Conservation (phyloP, 2,797 vertebrate genomes). For the Okamejei kenojei region DNA sequence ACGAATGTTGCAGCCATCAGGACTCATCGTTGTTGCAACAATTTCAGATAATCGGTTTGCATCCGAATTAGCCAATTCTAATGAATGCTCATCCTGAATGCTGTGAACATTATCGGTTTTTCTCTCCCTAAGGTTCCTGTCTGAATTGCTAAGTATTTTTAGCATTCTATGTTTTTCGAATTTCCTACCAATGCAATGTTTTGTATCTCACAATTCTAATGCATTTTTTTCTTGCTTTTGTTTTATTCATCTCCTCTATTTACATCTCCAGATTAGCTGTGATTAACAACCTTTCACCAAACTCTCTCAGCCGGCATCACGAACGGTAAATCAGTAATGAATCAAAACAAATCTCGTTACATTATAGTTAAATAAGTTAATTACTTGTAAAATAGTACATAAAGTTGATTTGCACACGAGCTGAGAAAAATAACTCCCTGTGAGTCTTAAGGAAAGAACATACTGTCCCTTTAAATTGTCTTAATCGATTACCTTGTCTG, state of each 20-base stretch:
- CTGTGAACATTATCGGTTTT: neutral
- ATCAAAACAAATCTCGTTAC: neutral
- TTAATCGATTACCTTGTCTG: neutral
- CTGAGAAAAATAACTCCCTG: neutral
- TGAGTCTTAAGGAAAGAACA: neutral
- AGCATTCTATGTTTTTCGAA: neutral
- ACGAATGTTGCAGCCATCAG: neutral
- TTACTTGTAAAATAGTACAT: neutral
- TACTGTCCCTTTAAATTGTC: neutral
- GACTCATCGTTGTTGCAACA: neutral
- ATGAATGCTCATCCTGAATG: neutral
- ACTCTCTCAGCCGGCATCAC: too few species aligned
- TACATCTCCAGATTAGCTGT: too few species aligned
- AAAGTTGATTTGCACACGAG: neutral
- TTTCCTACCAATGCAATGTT: too few species aligned
- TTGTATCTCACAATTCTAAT: too few species aligned
- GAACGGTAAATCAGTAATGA: neutral
- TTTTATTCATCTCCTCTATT: too few species aligned
- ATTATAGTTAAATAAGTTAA: neutral
- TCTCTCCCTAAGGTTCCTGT: neutral
- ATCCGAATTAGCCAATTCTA: neutral
- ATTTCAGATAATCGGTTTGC: neutral
- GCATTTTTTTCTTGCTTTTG: too few species aligned
- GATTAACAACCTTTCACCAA: too few species aligned
- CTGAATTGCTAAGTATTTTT: neutral